Evolutionary conservation across 2,888 invertebrate species (phyloP).

Genomic region (Octodonta nipae): DNA sequence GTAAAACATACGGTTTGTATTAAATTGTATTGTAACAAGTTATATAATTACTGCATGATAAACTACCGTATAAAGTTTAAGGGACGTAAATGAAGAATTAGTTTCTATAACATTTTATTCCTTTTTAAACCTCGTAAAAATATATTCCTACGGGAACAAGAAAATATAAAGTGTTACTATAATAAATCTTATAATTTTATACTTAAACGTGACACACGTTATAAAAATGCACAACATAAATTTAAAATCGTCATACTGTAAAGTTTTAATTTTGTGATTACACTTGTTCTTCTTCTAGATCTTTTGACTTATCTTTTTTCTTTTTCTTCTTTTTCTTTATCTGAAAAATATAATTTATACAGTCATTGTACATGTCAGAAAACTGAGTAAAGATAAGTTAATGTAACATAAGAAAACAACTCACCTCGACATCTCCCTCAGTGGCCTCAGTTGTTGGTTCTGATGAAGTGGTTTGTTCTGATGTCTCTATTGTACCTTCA

Average conservation of each 20-base stretch:
- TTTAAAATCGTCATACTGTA: too few species aligned
- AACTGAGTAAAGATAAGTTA: too few species aligned
- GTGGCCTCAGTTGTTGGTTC: not conserved
- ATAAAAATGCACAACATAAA: not conserved
- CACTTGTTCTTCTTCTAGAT: conserved; percentile 18
- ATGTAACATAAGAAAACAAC: not conserved
- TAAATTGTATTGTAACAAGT: too few species aligned
- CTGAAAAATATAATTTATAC: not conserved
- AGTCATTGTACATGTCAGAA: too few species aligned
- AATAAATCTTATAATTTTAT: not conserved
- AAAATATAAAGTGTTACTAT: too few species aligned
- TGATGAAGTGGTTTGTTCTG: conserved; percentile 3
- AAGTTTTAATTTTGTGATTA: not conserved
- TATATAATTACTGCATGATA: too few species aligned
- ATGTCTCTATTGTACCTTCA: conserved; percentile 6
- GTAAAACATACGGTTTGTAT: too few species aligned
- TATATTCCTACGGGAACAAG: not conserved
- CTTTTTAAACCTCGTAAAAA: not conserved
- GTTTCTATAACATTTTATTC: too few species aligned
- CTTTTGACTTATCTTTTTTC: conserved; percentile 42
- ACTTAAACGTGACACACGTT: not conserved
- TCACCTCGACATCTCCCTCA: conserved; percentile 2
- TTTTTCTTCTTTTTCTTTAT: conserved; percentile 42
- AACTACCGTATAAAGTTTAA: too few species aligned
- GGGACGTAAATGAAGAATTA: too few species aligned